Conservation (phyloP, 2,888 invertebrate genomes). For the Mongoloraphidia duomilia region DNA sequence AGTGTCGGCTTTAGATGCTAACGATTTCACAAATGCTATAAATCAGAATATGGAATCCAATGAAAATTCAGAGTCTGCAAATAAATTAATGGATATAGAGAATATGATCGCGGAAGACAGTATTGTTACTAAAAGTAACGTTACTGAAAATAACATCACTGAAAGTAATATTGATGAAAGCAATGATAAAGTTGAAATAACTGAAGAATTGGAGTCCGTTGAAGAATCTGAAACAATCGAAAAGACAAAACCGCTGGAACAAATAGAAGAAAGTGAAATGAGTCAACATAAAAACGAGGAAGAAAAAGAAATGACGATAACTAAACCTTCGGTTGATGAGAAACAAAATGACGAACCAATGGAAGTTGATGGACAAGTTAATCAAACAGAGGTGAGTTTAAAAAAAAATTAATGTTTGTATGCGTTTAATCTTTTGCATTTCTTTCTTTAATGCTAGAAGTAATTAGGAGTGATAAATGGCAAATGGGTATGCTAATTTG, state of each 20-base stretch:
- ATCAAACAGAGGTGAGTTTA: conserved; percentile 14
- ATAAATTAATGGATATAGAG: conserved; percentile 7
- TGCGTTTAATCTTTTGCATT: conserved; percentile 3
- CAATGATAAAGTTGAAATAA: conserved; percentile 12
- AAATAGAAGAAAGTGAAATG: conserved; percentile 17
- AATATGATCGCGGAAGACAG: conserved; percentile 5
- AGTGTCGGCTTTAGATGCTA: too few relatives aligned
- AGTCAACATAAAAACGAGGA: conserved; percentile 20
- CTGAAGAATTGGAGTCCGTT: conserved; percentile 13
- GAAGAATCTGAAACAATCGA: conserved; percentile 11
- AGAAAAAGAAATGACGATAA: conserved; percentile 16
- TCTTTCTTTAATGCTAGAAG: too few relatives aligned
- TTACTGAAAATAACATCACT: conserved; percentile 8
- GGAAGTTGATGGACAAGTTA: conserved; percentile 17
- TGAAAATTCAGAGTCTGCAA: conserved; percentile 4
- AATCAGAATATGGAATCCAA: not conserved
- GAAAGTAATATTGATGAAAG: conserved; percentile 11
- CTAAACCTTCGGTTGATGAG: conserved; percentile 22
- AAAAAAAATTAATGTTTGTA: conserved; percentile 2
- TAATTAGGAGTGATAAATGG: too few relatives aligned
- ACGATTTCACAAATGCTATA: too few relatives aligned
- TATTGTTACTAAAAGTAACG: conserved; percentile 8
- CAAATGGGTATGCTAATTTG: too few relatives aligned
- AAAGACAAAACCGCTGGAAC: conserved; percentile 21
- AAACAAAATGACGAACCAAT: conserved; percentile 19